Base-by-base conservation (phyloP, 1,140 invertebrate genomes). In the Araneus ventricosus region DNA sequence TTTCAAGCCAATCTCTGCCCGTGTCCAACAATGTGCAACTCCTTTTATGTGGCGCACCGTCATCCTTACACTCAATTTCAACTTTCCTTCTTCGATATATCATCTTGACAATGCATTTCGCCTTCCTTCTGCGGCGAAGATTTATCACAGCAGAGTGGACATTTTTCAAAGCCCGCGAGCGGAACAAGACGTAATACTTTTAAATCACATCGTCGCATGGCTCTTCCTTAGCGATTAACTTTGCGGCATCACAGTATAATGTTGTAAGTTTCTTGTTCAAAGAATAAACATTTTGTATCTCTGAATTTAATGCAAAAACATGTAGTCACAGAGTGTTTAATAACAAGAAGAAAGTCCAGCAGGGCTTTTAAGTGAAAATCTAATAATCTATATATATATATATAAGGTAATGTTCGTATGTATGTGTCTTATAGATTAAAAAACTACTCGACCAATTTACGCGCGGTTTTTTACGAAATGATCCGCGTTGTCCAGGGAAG, bases 21-120 rank as follows among this genome's bases (percentile, higher is more conserved):
- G 27, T 70, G 67, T 70, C 27, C 67, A 70, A 70, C 67, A 70
- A 14, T 10, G n/a, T 34, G 27, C 30, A 4, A 8, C 7, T 41
- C 27, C 41, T 82, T 82, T 82, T 45, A 82, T 45, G 79, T 37
- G 30, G 37, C 8, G 10, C 22, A 41, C 37, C 22, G 2, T 41
- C 22, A 6, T 41, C 79, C 37, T 20, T 41, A n/a, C 79, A 82
- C 37, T 41, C 24, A 41, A 82, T 41, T 41, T 41, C 41, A 39
- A 27, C 37, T 45, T 82, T 82, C 41, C 37, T 45, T 82, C 41
- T 24, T 41, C 37, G 39, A 82, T 82, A 82, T 82, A 45, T 82
- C 79, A 82, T 82, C 79, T 82, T 82, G 79, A 82, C 79, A 82
- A 45, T 45, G n/a, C 41, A 45, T 82, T 82, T 41, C 79, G n/a